Evolutionary conservation across 2,888 invertebrate genomes (phyloP).

Genomic region (Nebria brevicollis): DNA sequence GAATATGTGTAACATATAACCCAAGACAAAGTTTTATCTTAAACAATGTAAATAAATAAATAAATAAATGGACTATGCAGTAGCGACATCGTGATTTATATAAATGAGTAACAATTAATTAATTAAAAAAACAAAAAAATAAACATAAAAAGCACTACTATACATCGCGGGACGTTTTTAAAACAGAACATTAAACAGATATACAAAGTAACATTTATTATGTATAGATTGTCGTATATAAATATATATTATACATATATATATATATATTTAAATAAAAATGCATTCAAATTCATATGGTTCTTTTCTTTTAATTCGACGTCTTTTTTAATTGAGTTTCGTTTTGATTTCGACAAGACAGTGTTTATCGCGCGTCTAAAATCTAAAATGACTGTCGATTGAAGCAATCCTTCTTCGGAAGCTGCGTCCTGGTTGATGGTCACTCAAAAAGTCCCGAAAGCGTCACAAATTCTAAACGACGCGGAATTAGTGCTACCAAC

Average conservation of each 20-base stretch:
- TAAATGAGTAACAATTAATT: slow-evolving; percentile 48
- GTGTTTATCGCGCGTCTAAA: slow-evolving; percentile 7
- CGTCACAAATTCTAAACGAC: slow-evolving; percentile 32
- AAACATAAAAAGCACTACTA: slow-evolving; percentile 53
- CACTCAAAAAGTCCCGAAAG: slow-evolving; percentile 23
- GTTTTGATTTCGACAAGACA: slow-evolving; percentile 17
- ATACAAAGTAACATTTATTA: slow-evolving; percentile 58
- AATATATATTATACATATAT: no score
- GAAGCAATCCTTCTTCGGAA: neutral
- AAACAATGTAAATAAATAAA: slow-evolving; percentile 53
- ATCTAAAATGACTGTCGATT: neutral
- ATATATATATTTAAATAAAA: slow-evolving; percentile 52
- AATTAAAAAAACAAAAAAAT: slow-evolving; percentile 48
- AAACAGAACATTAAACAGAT: slow-evolving; percentile 59
- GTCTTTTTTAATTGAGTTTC: slow-evolving; percentile 27
- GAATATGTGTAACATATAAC: slow-evolving; percentile 46
- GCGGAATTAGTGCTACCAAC: slow-evolving; percentile 35
- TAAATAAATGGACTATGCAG: slow-evolving; percentile 49
- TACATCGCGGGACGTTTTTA: slow-evolving; percentile 57
- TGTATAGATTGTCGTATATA: slow-evolving; percentile 59
- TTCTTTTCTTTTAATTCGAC: slow-evolving; percentile 15
- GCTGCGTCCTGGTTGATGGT: slow-evolving; percentile 2
- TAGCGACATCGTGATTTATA: slow-evolving; percentile 55
- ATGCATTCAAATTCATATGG: slow-evolving; percentile 34
- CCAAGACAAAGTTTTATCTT: slow-evolving; percentile 37